These are phyloP conservation scores for Phainopepla nitens DNA, from an alignment of 2,113 vertebrate species.

Conservation along the genomic window DNA sequence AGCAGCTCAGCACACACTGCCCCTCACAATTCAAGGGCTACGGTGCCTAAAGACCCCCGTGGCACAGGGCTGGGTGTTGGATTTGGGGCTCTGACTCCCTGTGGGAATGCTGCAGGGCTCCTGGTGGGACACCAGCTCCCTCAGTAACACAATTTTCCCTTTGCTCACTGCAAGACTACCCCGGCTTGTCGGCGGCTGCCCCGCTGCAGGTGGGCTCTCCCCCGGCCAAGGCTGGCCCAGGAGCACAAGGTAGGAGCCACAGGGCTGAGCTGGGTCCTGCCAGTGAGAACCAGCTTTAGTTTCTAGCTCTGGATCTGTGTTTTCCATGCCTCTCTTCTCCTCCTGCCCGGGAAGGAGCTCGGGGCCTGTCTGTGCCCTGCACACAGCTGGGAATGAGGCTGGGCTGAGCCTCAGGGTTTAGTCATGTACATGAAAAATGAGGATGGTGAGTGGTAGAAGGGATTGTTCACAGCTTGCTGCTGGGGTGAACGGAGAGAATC, in stretches of 20 bases:
- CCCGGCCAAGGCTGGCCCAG: neutral
- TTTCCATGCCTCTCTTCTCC: conserved; percentile 36
- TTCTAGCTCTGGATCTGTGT: neutral
- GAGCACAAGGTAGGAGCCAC: conserved; percentile 65
- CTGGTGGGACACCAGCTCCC: neutral
- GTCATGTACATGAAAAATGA: neutral
- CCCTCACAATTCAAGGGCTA: neutral
- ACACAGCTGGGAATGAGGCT: neutral
- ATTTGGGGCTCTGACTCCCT: neutral
- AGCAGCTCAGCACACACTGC: neutral
- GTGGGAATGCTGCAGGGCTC: neutral
- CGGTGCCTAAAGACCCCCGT: accelerated
- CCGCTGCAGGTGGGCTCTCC: conserved; percentile 37
- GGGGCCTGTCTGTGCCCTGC: neutral
- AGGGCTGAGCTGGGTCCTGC: neutral
- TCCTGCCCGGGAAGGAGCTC: neutral
- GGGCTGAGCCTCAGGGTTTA: neutral
- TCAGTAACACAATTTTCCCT: conserved; percentile 38
- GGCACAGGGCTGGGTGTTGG: neutral
- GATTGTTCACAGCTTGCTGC: conserved; percentile 5
- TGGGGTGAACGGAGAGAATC: neutral
- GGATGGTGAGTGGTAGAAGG: neutral
- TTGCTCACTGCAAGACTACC: conserved; percentile 45
- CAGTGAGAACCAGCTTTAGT: neutral
- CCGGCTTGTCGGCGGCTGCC: conserved; percentile 1